Percentiles rank a stretch among this genome's conserved stretches.
Conservation (phyloP, 2,797 vertebrate species). For the Coluber constrictor region DNA sequence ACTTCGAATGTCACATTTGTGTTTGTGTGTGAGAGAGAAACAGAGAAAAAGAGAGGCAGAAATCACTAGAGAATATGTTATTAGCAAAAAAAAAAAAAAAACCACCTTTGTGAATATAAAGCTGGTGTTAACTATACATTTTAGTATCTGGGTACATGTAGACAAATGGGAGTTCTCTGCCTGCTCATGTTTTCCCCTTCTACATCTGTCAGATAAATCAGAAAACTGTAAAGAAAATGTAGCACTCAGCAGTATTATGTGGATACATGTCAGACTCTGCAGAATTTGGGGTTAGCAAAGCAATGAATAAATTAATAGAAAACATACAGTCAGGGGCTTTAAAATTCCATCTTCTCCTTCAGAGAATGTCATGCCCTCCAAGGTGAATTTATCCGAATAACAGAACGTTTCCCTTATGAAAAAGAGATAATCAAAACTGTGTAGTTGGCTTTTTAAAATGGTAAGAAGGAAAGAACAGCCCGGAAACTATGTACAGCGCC, state of each 20-base stretch:
- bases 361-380: slow-evolving; percentile 38
- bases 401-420: neutral
- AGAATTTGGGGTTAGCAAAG: slow-evolving; percentile 50
- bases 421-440: neutral
- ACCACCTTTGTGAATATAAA: slow-evolving; percentile 12
- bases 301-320: slow-evolving; percentile 57
- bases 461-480: neutral
- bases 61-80: slow-evolving; percentile 24
- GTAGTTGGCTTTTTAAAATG: neutral
- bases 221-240: slow-evolving; percentile 33
- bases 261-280: slow-evolving; percentile 43
- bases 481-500: neutral
- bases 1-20: neutral
- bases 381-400: slow-evolving; percentile 48
- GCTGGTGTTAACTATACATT: slow-evolving; percentile 33
- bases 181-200: neutral
- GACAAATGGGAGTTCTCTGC: slow-evolving; percentile 34
- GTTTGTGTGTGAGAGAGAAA: neutral
- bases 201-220: slow-evolving; percentile 48
- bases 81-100: slow-evolving; percentile 36
- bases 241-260: slow-evolving; percentile 33
- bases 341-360: slow-evolving; percentile 46
- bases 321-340: slow-evolving; percentile 31
- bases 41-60: neutral
- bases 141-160: slow-evolving; percentile 1